These are phyloP conservation scores for Rhynchonycteris naso DNA, from an alignment of 2,797 vertebrate species.

Conservation along the genomic window DNA sequence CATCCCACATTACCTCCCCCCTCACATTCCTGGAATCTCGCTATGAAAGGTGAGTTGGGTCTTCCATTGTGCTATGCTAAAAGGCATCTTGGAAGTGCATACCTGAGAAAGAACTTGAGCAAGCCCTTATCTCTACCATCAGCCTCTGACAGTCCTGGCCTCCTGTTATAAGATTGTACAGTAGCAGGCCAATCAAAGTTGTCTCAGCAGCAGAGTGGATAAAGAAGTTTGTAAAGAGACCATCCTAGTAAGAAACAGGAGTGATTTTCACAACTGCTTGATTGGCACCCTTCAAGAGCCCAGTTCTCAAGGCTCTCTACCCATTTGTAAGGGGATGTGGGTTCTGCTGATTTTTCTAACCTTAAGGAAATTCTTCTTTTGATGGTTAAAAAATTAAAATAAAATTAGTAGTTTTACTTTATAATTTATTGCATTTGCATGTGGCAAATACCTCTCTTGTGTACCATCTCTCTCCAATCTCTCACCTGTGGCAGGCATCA, in stretches of 20 bases:
- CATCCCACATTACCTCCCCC: neutral
- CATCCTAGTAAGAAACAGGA: neutral
- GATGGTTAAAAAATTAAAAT: neutral
- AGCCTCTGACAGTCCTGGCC: neutral
- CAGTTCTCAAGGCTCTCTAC: neutral
- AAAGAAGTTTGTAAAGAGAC: neutral
- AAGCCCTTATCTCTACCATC: neutral
- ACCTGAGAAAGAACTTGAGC: neutral
- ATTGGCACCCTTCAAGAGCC: neutral
- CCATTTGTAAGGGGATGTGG: neutral
- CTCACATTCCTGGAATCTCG: neutral
- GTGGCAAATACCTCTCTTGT: neutral
- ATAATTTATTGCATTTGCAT: neutral
- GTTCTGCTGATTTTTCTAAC: neutral
- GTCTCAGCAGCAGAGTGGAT: neutral
- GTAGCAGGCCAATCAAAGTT: neutral
- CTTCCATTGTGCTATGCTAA: neutral
- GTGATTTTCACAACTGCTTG: neutral
- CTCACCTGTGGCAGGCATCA: neutral
- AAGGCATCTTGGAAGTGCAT: neutral
- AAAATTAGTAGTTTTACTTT: neutral
- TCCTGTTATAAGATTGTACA: neutral
- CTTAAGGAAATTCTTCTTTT: neutral
- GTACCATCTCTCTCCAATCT: neutral
- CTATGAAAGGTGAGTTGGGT: neutral